Percentiles rank a stretch among this genome's conserved stretches.
Evolutionary conservation across 2,888 invertebrate species (phyloP).

Genomic region (Eilema sororculum): DNA sequence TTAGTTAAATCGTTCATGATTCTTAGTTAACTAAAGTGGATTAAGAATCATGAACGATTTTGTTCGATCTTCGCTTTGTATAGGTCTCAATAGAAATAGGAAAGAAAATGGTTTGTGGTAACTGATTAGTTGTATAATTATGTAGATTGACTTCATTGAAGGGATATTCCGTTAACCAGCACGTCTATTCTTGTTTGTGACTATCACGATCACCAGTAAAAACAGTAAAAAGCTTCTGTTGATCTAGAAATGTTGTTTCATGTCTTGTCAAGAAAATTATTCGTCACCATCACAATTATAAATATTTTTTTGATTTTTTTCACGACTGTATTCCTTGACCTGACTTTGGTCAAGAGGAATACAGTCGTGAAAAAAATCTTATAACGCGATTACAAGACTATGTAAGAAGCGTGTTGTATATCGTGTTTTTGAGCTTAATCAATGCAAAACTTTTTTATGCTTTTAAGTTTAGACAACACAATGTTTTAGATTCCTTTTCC

Average conservation of each 20-base stretch:
- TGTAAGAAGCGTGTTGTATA: too few species aligned
- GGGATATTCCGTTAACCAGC: conserved; percentile 40
- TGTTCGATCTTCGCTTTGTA: conserved; percentile 33
- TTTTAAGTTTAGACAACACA: too few species aligned
- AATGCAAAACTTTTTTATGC: neutral
- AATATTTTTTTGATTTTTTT: too few species aligned
- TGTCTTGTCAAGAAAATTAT: neutral
- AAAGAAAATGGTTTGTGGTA: conserved; percentile 60
- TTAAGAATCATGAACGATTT: neutral
- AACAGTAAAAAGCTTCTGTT: conserved; percentile 26
- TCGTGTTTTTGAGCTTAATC: too few species aligned
- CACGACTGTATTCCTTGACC: too few species aligned
- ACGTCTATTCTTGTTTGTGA: conserved; percentile 43
- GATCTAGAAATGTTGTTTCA: neutral
- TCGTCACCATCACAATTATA: neutral
- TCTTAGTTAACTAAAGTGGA: too few species aligned
- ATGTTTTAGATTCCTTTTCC: too few species aligned
- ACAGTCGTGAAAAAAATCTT: too few species aligned
- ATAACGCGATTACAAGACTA: too few species aligned
- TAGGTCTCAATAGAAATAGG: conserved; percentile 50
- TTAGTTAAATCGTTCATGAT: too few species aligned
- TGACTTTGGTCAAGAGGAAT: too few species aligned
- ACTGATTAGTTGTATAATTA: conserved; percentile 63
- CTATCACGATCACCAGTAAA: neutral
- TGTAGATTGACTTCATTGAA: conserved; percentile 56